Conservation (phyloP, 2,797 vertebrate species). For the Micrastur ruficollis region DNA sequence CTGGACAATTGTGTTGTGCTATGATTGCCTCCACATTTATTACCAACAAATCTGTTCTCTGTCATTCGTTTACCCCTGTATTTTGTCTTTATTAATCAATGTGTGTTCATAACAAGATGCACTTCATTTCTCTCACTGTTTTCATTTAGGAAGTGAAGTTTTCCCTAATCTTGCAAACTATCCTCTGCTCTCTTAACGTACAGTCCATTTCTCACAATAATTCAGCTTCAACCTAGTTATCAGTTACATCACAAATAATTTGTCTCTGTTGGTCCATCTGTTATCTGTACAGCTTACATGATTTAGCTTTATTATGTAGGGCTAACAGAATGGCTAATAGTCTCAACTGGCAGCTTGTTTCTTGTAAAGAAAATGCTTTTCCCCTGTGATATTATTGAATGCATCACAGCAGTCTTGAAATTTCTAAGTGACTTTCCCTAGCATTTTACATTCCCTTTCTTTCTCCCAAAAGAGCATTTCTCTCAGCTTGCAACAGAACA, state of each 20-base stretch:
- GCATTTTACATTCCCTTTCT: constrained; percentile 1
- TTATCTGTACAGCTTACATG: background rate
- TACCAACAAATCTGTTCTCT: constrained; percentile 5
- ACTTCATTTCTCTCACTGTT: background rate
- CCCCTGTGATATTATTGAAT: background rate
- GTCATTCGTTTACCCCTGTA: background rate
- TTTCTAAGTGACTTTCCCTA: background rate
- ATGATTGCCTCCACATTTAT: background rate
- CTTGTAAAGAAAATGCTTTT: constrained; percentile 11
- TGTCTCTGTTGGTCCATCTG: constrained; percentile 20
- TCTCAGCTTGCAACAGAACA: background rate
- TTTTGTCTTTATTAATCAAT: background rate
- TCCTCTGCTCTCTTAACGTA: background rate
- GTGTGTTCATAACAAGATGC: background rate
- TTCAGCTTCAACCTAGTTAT: background rate
- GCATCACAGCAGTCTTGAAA: constrained; percentile 1
- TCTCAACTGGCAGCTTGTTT: constrained; percentile 2
- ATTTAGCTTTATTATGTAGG: constrained; percentile 32
- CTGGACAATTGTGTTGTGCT: background rate
- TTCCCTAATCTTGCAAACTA: constrained; percentile 2
- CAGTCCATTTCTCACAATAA: constrained; percentile 19
- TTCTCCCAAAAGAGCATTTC: background rate
- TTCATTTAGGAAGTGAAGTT: constrained; percentile 16
- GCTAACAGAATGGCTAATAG: constrained; percentile 22
- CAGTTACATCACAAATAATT: constrained; percentile 46